Evolutionary conservation across 2,113 vertebrate genomes (phyloP), one percentile per base, ranked within the genome.

Genomic region (Acanthisitta chloris): DNA sequence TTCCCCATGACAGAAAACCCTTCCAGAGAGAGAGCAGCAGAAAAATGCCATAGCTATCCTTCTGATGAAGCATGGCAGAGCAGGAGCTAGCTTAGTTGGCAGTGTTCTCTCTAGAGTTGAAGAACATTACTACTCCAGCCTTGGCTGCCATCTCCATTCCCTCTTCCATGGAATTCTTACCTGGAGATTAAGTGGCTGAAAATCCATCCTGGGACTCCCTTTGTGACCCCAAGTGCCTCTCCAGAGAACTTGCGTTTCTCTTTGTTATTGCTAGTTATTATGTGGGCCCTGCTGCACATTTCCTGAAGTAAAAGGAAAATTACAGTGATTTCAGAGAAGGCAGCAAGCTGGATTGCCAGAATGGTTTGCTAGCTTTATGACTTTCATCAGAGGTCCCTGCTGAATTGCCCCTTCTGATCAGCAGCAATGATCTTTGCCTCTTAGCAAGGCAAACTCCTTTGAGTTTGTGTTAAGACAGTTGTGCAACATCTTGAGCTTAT

Each of bases 221-320:
- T 61, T 0, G 1, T 54, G 49, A 48, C 19, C 61, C 49, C 29
- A 80, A 9, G 29, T 2, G 1, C 74, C 51, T 82, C 48, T 62
- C 26, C 18, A 33, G 55, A 61, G 67, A 70, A 17, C 57, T 2
- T 29, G 11, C 0, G 0, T 74, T 71, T 85, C 85, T 87, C 59
- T 70, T 74, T 18, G 1, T 62, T 88, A 16, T 58, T 40, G 26
- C 43, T 81, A 4, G 23, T 59, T 93, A 34, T 33, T 64, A 4
- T 29, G 42, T 65, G 57, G 69, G 45, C 62, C 82, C 25, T 54
- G 7, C 65, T 74, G 43, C 46, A 16, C 9, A 1, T 89, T 64
- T 65, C 77, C 72, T 78, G 49, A 81, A 45, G 67, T 38, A 72
- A 88, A 65, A 79, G 57, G 64, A 73, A 64, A 82, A 84, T 45